A percentile compares a stretch with the other conserved stretches of the same genome.
Conservation (phyloP, 2,113 vertebrate genomes). For the Passer montanus region DNA sequence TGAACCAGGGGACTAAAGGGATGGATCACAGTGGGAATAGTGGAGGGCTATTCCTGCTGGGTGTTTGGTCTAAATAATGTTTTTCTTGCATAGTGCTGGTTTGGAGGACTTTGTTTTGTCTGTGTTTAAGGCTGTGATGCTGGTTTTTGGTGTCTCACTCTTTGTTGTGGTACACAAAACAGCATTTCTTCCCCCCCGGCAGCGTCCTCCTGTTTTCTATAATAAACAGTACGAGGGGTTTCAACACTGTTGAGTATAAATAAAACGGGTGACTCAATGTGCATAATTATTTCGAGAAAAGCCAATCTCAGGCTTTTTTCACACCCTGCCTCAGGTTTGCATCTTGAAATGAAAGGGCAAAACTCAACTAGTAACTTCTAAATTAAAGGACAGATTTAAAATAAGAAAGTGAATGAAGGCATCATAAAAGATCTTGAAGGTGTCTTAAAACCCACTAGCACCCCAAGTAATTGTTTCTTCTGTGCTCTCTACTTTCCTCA, state of each 20-base stretch:
- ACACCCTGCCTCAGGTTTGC: neutral
- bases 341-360: neutral
- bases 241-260: constrained; percentile 34
- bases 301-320: neutral
- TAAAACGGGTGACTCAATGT: neutral
- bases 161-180: constrained; percentile 42
- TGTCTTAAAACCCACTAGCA: neutral
- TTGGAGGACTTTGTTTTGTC: constrained; percentile 58
- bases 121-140: neutral
- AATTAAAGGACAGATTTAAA: neutral
- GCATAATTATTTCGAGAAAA: neutral
- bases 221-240: neutral
- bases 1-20: neutral
- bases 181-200: neutral
- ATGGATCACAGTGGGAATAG: neutral
- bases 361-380: neutral
- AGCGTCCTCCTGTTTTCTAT: constrained; percentile 5
- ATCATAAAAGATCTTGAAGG: neutral
- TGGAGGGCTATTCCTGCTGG: neutral
- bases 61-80: constrained; percentile 6
- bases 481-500: neutral
- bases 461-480: neutral
- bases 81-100: neutral
- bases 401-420: neutral
- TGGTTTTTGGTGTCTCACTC: neutral